These are phyloP conservation scores for Leucoraja ocellata DNA, from an alignment of 2,797 vertebrate species.

Conservation along the genomic window DNA sequence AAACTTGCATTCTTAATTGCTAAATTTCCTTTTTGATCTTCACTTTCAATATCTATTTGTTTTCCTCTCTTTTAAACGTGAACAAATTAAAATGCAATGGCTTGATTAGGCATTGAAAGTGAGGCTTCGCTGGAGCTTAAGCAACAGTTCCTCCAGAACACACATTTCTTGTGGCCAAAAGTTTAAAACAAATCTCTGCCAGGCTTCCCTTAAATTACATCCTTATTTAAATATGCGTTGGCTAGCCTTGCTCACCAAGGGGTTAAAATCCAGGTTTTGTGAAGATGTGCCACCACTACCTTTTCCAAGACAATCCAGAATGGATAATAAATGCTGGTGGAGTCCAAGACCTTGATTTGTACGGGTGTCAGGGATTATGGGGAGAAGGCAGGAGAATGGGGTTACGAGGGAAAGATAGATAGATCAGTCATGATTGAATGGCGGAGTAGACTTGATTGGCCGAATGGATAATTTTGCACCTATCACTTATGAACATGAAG, in stretches of 20 bases:
- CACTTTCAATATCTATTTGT: not conserved
- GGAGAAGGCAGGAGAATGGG: too few species aligned
- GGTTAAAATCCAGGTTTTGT: not conserved
- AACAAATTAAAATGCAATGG: not conserved
- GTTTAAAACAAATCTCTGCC: not conserved
- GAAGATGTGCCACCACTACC: not conserved
- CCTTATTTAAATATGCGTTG: too few species aligned
- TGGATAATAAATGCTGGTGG: not conserved
- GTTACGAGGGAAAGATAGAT: too few species aligned
- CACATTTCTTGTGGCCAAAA: not conserved
- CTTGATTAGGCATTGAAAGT: not conserved
- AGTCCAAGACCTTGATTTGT: too few species aligned
- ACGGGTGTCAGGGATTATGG: too few species aligned
- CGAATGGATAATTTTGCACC: too few species aligned
- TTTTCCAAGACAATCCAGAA: not conserved
- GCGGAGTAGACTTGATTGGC: too few species aligned
- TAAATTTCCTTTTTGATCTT: not conserved
- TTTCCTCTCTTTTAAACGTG: not conserved
- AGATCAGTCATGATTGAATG: too few species aligned
- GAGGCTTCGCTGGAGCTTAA: not conserved
- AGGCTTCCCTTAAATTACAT: not conserved
- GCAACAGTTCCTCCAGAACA: not conserved
- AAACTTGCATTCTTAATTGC: slow-evolving; percentile 17
- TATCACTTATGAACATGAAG: not conserved
- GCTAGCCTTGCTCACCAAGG: too few species aligned